A percentile compares a stretch with the other conserved stretches of the same genome.
Conservation (phyloP, 1,140 invertebrate species). For the Calephelis nemesis region DNA sequence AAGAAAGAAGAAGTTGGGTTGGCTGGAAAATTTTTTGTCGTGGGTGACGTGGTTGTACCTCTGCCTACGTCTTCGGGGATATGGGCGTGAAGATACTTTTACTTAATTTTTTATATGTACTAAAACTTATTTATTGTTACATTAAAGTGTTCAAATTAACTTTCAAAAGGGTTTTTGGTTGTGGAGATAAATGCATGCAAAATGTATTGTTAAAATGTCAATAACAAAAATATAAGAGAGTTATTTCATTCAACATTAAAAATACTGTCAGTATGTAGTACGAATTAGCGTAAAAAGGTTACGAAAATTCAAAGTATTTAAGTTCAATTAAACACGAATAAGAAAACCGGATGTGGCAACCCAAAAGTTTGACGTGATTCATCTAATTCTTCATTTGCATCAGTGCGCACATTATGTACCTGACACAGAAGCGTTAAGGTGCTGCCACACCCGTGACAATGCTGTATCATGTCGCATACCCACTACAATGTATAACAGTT, state of each 20-base stretch:
- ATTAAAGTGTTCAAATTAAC: no score
- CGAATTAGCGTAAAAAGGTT: slow-evolving; percentile 7
- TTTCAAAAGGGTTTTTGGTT: no score
- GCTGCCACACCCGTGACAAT: slow-evolving; percentile 32
- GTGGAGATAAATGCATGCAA: no score
- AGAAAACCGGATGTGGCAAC: slow-evolving; percentile 42
- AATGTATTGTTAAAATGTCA: no score
- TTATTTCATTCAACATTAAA: not conserved
- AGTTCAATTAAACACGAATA: slow-evolving; percentile 31
- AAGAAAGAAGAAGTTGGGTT: no score
- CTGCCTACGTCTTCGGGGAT: no score
- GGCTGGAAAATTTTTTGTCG: no score
- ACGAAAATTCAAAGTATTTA: slow-evolving; percentile 10
- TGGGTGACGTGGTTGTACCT: no score
- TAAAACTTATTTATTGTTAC: no score
- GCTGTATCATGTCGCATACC: slow-evolving; percentile 60
- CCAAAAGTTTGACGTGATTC: slow-evolving; percentile 46
- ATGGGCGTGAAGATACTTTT: no score
- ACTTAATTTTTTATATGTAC: no score
- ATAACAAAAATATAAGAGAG: no score
- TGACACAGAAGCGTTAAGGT: slow-evolving; percentile 58
- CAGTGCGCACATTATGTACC: slow-evolving; percentile 52
- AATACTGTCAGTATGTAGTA: not conserved
- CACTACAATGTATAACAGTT: slow-evolving; percentile 47
- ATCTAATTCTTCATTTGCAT: slow-evolving; percentile 62